Percentiles rank a stretch among this genome's conserved stretches.
Evolutionary conservation across 2,113 vertebrate species (phyloP).

Genomic region (Toxostoma redivivum): DNA sequence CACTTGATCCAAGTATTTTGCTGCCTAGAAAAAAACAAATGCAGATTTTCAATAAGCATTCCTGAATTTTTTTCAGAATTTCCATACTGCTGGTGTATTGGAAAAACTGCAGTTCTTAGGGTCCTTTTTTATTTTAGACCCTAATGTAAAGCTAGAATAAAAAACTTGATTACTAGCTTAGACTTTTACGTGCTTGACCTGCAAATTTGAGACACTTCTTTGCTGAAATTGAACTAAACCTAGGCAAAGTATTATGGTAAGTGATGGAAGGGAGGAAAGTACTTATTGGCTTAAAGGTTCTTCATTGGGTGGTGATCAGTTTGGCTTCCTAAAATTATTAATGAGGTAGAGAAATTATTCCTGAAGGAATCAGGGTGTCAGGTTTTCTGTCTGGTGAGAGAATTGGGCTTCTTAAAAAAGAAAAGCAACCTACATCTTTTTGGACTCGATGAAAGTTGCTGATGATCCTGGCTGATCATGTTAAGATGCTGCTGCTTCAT

Average conservation of each 20-base stretch:
- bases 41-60: background rate
- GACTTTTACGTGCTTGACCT: background rate
- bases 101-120: background rate
- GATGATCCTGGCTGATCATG: background rate
- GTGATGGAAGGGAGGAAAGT: background rate
- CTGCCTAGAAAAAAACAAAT: background rate
- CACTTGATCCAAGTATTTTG: background rate
- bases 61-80: background rate
- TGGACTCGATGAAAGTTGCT: background rate
- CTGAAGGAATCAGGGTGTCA: background rate
- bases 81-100: background rate
- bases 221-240: background rate
- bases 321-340: background rate
- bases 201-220: background rate
- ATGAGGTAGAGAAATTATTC: background rate
- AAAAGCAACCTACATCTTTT: background rate
- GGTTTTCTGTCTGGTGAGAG: background rate
- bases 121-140: background rate
- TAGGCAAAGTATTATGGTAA: background rate
- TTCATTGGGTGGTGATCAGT: background rate
- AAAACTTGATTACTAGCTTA: background rate
- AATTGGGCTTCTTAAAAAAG: background rate
- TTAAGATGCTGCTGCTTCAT: background rate
- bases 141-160: background rate
- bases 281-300: background rate